Evolutionary conservation across 2,113 vertebrate species (phyloP), one percentile per base, ranked within the genome.

Genomic region (Microcebus ravelobensis): DNA sequence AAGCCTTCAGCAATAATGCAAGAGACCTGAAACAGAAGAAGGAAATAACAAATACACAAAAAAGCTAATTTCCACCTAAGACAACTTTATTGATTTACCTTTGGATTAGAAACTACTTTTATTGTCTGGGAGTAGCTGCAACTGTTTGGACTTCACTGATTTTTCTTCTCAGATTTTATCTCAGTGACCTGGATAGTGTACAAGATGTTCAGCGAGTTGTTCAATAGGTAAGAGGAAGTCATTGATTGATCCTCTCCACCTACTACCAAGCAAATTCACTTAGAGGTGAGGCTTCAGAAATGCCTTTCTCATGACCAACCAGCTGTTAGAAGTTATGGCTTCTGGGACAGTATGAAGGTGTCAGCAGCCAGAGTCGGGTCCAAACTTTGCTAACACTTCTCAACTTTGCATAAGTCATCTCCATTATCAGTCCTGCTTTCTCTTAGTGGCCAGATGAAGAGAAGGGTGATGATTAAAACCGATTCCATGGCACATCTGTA

Each of bases 401-500:
- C 73, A 86, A 3, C 25, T 65, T 77, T n/a, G 20, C 13, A 8
- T 55, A 50, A 76, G 36, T 81, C 31, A 48, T 65, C 80, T 88
- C 48, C 57, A 5, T 31, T 13, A 4, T 39, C 13, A 48, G 61
- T 95, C 17, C 15, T 42, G 31, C 29, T 95, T 96, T 48, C 31
- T 82, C 11, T 76, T 77, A 48, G 29, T 85, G 73, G 25, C 52
- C 80, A 55, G 23, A 34, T 82, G 52, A 95, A 45, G 14, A 52
- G 59, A 81, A 95, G 15, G 11, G 50, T 34, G 45, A 39, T 67
- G 39, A 68, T 94, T 90, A 57, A 92, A 96, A 91, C 57, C 21
- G 91, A 84, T 11, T 52, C 23, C 3, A 2, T 9, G 21, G 27
- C 55, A 36, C 76, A 73, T 61, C 70, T 74, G 23, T 67, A 68